Evolutionary conservation across 2,113 vertebrate species (phyloP).

Genomic region (Notarius quadriscutis): DNA sequence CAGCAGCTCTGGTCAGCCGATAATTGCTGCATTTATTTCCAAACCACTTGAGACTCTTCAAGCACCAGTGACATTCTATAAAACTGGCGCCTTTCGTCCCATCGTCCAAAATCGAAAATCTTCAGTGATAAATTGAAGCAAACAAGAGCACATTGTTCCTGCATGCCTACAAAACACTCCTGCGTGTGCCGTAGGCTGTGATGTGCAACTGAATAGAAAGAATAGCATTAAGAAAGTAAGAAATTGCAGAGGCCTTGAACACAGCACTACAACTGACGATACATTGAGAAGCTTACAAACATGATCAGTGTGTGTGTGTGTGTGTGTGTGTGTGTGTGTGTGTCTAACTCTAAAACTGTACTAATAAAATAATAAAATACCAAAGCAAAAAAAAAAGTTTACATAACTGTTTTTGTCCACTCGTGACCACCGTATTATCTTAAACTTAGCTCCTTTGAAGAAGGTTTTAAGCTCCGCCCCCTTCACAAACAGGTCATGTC

Average conservation of each 20-base stretch:
- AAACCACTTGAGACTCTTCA: conserved; percentile 21
- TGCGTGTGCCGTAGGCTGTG: not conserved
- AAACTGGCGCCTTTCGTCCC: not conserved
- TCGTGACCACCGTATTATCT: not conserved
- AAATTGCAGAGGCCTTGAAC: conserved; percentile 15
- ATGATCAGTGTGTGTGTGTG: not conserved
- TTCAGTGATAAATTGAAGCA: not conserved
- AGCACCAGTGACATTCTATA: conserved; percentile 13
- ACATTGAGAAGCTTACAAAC: not conserved
- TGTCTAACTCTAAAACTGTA: not conserved
- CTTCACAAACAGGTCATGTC: not conserved
- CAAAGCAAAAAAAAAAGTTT: not conserved
- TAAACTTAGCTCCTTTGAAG: not conserved
- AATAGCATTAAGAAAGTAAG: not conserved
- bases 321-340: no score
- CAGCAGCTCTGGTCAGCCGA: not conserved
- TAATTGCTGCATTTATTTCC: conserved; percentile 12
- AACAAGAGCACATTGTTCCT: not conserved
- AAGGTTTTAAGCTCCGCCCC: not conserved
- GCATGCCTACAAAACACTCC: not conserved
- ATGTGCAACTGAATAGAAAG: not conserved
- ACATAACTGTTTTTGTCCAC: not conserved
- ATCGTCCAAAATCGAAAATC: conserved; percentile 21
- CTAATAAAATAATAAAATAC: not conserved
- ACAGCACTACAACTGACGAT: not conserved